A percentile compares a stretch with the other conserved stretches of the same genome.
Conservation (phyloP, 2,113 vertebrate genomes). For the Oryzias woworae region DNA sequence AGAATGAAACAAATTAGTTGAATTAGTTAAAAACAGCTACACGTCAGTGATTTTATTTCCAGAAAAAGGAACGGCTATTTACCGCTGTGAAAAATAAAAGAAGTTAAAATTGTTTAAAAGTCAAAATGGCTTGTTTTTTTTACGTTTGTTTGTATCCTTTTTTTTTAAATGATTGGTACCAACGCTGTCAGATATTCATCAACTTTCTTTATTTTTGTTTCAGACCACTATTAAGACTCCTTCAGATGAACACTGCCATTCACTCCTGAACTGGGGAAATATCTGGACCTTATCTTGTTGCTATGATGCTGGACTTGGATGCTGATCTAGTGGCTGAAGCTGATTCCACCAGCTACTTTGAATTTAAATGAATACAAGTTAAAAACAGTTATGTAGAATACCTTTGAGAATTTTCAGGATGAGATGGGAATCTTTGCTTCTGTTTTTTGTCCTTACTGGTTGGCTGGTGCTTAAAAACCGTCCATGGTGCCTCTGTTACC, state of each 20-base stretch:
- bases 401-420: slow-evolving; percentile 12
- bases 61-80: too few relatives aligned
- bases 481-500: not conserved
- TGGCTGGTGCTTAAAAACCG: not conserved
- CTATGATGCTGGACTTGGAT: not conserved
- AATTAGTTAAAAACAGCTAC: too few relatives aligned
- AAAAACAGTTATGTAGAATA: not conserved
- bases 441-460: slow-evolving; percentile 24
- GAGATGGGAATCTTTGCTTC: not conserved
- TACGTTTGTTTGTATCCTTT: too few relatives aligned
- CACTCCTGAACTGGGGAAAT: not conserved
- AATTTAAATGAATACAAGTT: not conserved
- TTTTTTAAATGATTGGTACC: too few relatives aligned
- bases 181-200: not conserved
- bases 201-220: not conserved
- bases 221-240: not conserved
- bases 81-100: too few relatives aligned
- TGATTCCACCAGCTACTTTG: not conserved
- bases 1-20: too few relatives aligned
- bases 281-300: not conserved
- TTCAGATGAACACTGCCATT: too few relatives aligned
- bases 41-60: too few relatives aligned
- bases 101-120: too few relatives aligned
- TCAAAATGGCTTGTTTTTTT: too few relatives aligned
- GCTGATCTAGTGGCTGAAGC: not conserved